phyloP scores from a whole-genome alignment of 2,888 invertebrate species.

The Lasioglossum vierecki region DNA sequence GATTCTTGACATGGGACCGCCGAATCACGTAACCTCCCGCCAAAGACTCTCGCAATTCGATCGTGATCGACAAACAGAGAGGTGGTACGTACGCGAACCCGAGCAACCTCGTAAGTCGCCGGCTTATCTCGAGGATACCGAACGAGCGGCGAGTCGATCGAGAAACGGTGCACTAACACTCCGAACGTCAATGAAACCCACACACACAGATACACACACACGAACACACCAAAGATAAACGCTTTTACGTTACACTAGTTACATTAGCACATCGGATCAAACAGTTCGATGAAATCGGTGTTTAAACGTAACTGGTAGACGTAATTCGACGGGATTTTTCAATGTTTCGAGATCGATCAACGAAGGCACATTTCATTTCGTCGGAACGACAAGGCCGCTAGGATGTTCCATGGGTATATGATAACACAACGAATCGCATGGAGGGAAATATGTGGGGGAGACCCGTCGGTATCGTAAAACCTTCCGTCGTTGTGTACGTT shows the following conservation, averaged over 20 bases:
- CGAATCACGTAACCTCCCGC: conserved; percentile 3
- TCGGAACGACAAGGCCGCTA: conserved; percentile 22
- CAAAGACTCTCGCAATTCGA: conserved; percentile 6
- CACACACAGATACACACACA: too few relatives aligned
- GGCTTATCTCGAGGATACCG: not conserved
- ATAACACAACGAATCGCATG: conserved; percentile 66
- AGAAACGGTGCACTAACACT: not conserved
- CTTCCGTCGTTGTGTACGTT: conserved; percentile 23
- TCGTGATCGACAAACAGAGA: not conserved
- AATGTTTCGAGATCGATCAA: conserved; percentile 29
- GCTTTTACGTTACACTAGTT: conserved; percentile 20
- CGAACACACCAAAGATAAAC: not conserved
- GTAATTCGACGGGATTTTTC: conserved; percentile 34
- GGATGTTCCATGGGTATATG: conserved; percentile 30
- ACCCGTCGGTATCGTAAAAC: conserved; percentile 40
- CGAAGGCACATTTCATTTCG: conserved; percentile 10
- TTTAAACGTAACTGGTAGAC: conserved; percentile 21
- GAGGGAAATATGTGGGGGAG: conserved; percentile 37
- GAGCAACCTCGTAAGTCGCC: not conserved
- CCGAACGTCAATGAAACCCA: not conserved
- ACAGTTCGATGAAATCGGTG: not conserved
- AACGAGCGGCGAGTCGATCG: not conserved
- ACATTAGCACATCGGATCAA: not conserved
- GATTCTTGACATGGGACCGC: not conserved
- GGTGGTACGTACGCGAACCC: not conserved